Evolutionary conservation across 2,113 vertebrate species (phyloP), one percentile per base, ranked within the genome.

Genomic region (Sceloporus tristichus): DNA sequence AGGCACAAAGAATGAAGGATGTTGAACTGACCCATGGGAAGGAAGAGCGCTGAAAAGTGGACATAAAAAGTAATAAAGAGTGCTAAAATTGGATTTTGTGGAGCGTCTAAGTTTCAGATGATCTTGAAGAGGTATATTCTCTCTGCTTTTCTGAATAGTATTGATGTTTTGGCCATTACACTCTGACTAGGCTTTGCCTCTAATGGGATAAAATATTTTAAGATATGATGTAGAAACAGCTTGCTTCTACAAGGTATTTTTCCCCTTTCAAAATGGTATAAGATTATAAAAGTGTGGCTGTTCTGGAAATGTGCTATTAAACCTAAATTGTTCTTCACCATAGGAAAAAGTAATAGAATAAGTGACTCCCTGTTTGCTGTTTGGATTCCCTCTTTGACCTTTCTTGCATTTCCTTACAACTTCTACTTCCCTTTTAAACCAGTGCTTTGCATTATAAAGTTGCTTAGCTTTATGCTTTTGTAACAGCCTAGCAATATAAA

Each of bases 341-440:
- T 1, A 25, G 62, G 5, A n/a, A 21, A 23, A 62, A 2, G 34
- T 71, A 59, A 87, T 42, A 73, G 9, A 71, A 29, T 71, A 87
- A 14, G 79, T 82, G 0, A 65, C 40, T 91, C 29, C 54, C 23
- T 25, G 16, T 80, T 73, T 5, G 40, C 53, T 70, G 56, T 86
- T 34, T 90, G 62, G 19, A 66, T 66, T 76, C 9, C 38, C 29
- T 84, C 87, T 75, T 29, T 84, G 0, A 0, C 75, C 9, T 85
- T 87, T 90, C 86, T 1, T 5, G 54, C 77, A 40, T 0, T 88
- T 56, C 80, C 82, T 75, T 0, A 9, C 0, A 54, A 29, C 6
- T 84, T 73, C 40, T 84, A 25, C 66, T 53, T 83, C 34, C 5
- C 79, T 87, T 85, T 84, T 74, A 34, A 80, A 23, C 23, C 18